Percentiles rank a stretch among this genome's conserved stretches.
These are phyloP conservation scores for Ennomos fuscantarius DNA, from an alignment of 2,888 invertebrate genomes.

Conservation along the genomic window DNA sequence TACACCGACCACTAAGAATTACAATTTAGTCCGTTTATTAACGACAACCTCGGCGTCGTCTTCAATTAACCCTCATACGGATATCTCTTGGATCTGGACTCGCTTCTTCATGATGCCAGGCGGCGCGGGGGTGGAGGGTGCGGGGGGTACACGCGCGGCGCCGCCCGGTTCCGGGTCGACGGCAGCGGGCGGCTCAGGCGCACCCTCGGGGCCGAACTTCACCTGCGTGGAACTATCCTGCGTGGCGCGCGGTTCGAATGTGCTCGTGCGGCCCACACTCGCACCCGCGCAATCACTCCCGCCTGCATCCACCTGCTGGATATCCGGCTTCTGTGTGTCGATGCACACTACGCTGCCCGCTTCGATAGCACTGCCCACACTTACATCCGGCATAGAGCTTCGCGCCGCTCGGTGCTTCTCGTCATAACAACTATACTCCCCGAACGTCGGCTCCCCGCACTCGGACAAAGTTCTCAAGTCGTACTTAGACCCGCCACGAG, in stretches of 20 bases:
- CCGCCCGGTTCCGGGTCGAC: constrained; percentile 75
- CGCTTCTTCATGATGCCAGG: constrained; percentile 94
- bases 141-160: constrained; percentile 52
- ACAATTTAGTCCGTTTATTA: constrained; percentile 79
- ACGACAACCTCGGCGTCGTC: constrained; percentile 71
- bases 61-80: constrained; percentile 88
- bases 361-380: constrained; percentile 86
- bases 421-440: constrained; percentile 88
- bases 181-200: constrained; percentile 52
- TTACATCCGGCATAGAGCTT: constrained; percentile 85
- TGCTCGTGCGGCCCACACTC: constrained; percentile 74
- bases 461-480: constrained; percentile 82
- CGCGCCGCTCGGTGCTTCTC: constrained; percentile 86
- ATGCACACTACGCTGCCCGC: constrained; percentile 82
- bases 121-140: constrained; percentile 84
- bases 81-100: constrained; percentile 97
- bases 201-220: constrained; percentile 72
- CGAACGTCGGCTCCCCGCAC: constrained; percentile 83
- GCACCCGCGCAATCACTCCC: constrained; percentile 65
- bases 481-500: constrained; percentile 77
- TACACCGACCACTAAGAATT: constrained; percentile 49
- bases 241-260: constrained; percentile 79
- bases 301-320: constrained; percentile 77
- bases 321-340: constrained; percentile 81
- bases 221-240: constrained; percentile 82